These are phyloP conservation scores for Rhinichthys osculus DNA, from an alignment of 2,797 vertebrate genomes.

Conservation along the genomic window DNA sequence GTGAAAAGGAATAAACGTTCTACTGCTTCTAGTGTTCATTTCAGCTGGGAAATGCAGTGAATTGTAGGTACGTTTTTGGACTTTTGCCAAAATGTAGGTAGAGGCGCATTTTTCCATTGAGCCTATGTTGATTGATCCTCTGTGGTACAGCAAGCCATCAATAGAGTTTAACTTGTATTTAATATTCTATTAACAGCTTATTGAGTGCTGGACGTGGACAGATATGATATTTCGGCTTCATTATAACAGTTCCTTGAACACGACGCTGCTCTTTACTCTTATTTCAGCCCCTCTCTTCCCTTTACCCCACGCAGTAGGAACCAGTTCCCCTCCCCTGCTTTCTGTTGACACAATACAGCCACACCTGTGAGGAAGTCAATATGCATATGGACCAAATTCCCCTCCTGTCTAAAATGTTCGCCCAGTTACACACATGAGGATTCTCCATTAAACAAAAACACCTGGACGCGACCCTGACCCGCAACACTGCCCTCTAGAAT, in stretches of 20 bases:
- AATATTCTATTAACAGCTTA: conserved; percentile 2
- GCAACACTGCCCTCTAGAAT: conserved; percentile 37
- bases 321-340: conserved; percentile 57
- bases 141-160: neutral
- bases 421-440: conserved; percentile 16
- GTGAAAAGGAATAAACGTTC: neutral
- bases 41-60: neutral
- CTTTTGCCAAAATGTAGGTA: neutral
- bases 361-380: conserved; percentile 63
- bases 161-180: conserved; percentile 8
- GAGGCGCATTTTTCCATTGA: neutral
- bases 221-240: conserved; percentile 11
- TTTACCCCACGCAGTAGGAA: conserved; percentile 35
- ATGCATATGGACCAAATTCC: conserved; percentile 45
- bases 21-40: neutral
- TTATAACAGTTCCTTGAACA: conserved; percentile 28
- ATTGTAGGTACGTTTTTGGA: neutral
- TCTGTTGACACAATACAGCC: conserved; percentile 66
- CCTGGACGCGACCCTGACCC: conserved; percentile 15
- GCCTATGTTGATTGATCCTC: neutral
- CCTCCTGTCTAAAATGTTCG: conserved; percentile 27
- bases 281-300: conserved; percentile 31
- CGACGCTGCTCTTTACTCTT: conserved; percentile 17
- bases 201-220: neutral
- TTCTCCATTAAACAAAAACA: conserved; percentile 31